Evolutionary conservation across 2,888 invertebrate genomes (phyloP), one percentile per base, ranked within the genome.

Genomic region (Napeogenes sylphis): DNA sequence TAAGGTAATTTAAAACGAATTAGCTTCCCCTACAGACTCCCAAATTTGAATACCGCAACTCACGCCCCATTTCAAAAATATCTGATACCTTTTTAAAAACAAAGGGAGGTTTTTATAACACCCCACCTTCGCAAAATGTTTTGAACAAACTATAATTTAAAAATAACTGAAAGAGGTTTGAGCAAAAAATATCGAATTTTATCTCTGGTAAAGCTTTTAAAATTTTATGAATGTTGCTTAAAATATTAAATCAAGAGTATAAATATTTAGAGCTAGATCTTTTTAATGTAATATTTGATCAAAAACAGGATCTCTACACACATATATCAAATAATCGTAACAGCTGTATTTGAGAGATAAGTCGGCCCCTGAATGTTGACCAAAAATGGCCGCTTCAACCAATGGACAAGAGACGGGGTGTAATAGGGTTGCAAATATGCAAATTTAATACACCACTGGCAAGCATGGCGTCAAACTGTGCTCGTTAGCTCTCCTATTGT

Each of bases 1-100:
- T 88, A 89, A 89, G 84, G 87, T 85, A 90, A 90, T 90, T 90
- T 90, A 86, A 90, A 90, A 87, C 87, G 80, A 90, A 90, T 90
- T 90, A 90, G 90, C 83, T 82, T 83, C 88, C 90, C 90, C 85
- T 83, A 81, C 82, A 68, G 78, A 76, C 81, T 78, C 77, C 74
- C 76, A 79, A 86, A 90, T 90, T 90, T 90, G 86, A 89, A 90
- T 89, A 87, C 81, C 75, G 75, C 76, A 79, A 82, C 87, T 81
- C 80, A 79, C 84, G 81, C 88, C 88, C 87, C 79, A 80, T 80
- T 77, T 71, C 73, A 76, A 76, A 78, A 76, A 79, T 82, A 80
- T 75, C 60, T 65, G 72, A 73, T 77, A 81, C 78, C 80, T 81
- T 79, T 79, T 76, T 82, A 76, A 83, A 86, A 90, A 89, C 87